Percentiles rank a stretch among this genome's conserved stretches.
These are phyloP conservation scores for Bactericera cockerelli DNA, from an alignment of 1,140 invertebrate species.

Conservation along the genomic window DNA sequence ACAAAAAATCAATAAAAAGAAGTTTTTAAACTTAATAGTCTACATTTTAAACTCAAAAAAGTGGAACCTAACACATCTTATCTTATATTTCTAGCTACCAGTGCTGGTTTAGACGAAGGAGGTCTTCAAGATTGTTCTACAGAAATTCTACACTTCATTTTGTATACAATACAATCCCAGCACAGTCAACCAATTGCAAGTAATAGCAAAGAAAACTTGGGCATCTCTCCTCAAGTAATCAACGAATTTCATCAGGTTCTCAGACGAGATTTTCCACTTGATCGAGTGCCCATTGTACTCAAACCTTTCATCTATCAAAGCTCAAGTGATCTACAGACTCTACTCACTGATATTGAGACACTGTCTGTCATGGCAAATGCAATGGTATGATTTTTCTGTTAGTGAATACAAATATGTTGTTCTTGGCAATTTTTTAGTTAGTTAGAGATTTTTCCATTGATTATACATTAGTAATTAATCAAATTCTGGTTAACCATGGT, in stretches of 20 bases:
- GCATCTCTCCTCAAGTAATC: conserved; percentile 22
- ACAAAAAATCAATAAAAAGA: too few relatives aligned
- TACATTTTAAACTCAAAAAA: too few relatives aligned
- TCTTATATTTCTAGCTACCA: conserved; percentile 33
- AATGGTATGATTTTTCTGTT: conserved; percentile 31
- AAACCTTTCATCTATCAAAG: conserved; percentile 70
- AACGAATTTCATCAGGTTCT: conserved; percentile 31
- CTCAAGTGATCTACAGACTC: conserved; percentile 43
- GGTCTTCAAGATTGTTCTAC: conserved; percentile 74
- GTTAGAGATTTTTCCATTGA: too few relatives aligned
- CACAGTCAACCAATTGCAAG: neutral
- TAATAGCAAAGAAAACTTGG: conserved; percentile 31
- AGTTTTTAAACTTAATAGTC: too few relatives aligned
- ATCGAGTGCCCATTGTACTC: conserved; percentile 71
- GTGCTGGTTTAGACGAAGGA: conserved; percentile 50
- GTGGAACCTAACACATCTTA: too few relatives aligned
- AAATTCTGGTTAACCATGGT: too few relatives aligned
- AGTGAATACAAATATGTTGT: conserved; percentile 7
- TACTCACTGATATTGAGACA: conserved; percentile 22
- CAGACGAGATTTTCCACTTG: conserved; percentile 69
- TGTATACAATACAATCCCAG: conserved; percentile 25
- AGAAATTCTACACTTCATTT: conserved; percentile 71
- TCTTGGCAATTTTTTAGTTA: too few relatives aligned
- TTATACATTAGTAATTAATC: too few relatives aligned
- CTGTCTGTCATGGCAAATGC: conserved; percentile 38